These are phyloP conservation scores for Perizoma affinitatum DNA, from an alignment of 2,888 invertebrate genomes.

Conservation along the genomic window DNA sequence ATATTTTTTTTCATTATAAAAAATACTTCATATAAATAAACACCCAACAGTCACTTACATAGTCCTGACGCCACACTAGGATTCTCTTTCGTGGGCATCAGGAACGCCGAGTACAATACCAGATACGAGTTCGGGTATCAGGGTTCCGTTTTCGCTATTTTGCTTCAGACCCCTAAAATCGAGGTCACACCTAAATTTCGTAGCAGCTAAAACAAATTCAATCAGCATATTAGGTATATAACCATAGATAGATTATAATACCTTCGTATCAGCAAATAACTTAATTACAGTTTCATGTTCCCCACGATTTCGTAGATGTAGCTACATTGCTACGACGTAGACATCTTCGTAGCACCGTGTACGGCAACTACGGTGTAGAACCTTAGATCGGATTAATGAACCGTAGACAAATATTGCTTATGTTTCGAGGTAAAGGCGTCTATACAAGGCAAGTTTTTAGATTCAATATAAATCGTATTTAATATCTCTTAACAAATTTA, in stretches of 20 bases:
- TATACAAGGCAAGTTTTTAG: neutral
- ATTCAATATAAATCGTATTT: too few species aligned
- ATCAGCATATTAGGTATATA: neutral
- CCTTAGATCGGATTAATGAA: slow-evolving; percentile 39
- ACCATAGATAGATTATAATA: neutral
- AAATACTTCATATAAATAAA: too few species aligned
- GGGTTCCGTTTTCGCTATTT: too few species aligned
- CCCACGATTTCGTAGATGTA: slow-evolving; percentile 18
- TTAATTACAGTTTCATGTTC: slow-evolving; percentile 25
- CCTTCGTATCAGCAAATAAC: slow-evolving; percentile 18
- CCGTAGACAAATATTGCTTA: slow-evolving; percentile 36
- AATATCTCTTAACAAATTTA: too few species aligned
- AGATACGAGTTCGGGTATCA: too few species aligned
- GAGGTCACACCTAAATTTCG: too few species aligned
- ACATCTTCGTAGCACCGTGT: slow-evolving; percentile 4
- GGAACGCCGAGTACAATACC: too few species aligned
- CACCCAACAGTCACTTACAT: too few species aligned
- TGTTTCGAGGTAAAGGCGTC: slow-evolving; percentile 7
- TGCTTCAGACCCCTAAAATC: too few species aligned
- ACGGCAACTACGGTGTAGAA: slow-evolving; percentile 20
- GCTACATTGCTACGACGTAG: slow-evolving; percentile 21
- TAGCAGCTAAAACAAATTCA: neutral
- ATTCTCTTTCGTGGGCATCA: too few species aligned
- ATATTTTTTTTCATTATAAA: too few species aligned
- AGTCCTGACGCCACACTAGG: too few species aligned